Conservation (phyloP, 2,797 vertebrate genomes). For the Pampus argenteus region DNA sequence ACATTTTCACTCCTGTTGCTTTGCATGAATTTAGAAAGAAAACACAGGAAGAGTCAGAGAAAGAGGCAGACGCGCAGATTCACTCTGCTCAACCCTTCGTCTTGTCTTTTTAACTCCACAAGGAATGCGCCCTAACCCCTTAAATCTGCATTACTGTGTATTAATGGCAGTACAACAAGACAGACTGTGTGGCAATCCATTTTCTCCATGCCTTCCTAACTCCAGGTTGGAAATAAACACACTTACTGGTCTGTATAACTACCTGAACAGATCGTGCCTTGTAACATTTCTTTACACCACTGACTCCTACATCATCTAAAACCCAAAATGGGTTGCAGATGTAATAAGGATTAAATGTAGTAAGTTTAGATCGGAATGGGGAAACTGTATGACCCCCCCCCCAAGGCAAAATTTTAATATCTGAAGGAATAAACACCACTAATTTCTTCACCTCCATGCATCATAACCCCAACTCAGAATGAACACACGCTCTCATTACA, state of each 20-base stretch:
- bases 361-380: slow-evolving; percentile 29
- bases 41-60: slow-evolving; percentile 11
- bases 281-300: slow-evolving; percentile 33
- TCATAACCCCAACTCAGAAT: slow-evolving; percentile 43
- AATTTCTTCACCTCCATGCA: slow-evolving; percentile 36
- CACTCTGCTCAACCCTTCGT: slow-evolving; percentile 16
- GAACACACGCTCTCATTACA: slow-evolving; percentile 34
- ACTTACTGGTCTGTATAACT: slow-evolving; percentile 20
- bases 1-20: slow-evolving; percentile 37
- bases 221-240: slow-evolving; percentile 31
- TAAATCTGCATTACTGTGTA: slow-evolving; percentile 27
- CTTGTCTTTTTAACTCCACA: slow-evolving; percentile 27
- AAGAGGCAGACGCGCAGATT: slow-evolving; percentile 25
- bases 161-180: slow-evolving; percentile 10
- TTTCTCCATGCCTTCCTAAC: slow-evolving; percentile 43
- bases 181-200: slow-evolving; percentile 54
- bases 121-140: slow-evolving; percentile 48
- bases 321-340: slow-evolving; percentile 36
- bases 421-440: slow-evolving; percentile 21
- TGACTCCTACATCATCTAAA: slow-evolving; percentile 33
- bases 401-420: slow-evolving; percentile 39
- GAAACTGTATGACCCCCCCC: slow-evolving; percentile 13
- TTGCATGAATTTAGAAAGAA: slow-evolving; percentile 28
- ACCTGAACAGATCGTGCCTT: slow-evolving; percentile 24
- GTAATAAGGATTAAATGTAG: slow-evolving; percentile 25